A percentile compares a stretch with the other conserved stretches of the same genome.
Conservation (phyloP, 1,140 invertebrate genomes). For the Leptinotarsa texana region DNA sequence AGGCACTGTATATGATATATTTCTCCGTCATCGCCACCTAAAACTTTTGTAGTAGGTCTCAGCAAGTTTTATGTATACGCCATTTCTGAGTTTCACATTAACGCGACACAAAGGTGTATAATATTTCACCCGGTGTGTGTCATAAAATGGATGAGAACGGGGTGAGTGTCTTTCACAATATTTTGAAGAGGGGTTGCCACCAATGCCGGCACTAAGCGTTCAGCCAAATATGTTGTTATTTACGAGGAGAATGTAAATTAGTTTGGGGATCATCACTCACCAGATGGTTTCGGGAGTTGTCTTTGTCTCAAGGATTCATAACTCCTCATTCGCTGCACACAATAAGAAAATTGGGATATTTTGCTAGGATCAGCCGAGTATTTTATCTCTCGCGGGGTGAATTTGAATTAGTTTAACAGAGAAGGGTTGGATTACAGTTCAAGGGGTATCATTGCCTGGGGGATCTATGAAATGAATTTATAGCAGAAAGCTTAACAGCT, state of each 20-base stretch:
- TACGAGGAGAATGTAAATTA: background rate
- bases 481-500: too few relatives aligned
- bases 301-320: too few relatives aligned
- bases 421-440: too few relatives aligned
- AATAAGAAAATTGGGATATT: too few relatives aligned
- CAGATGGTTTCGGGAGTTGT: background rate
- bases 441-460: too few relatives aligned
- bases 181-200: slow-evolving; percentile 7
- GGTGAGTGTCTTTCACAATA: slow-evolving; percentile 8
- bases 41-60: slow-evolving; percentile 23
- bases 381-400: too few relatives aligned
- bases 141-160: slow-evolving; percentile 13
- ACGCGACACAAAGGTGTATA: slow-evolving; percentile 22
- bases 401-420: too few relatives aligned
- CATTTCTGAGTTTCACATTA: slow-evolving; percentile 17
- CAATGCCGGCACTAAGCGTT: background rate
- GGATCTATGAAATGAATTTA: too few relatives aligned
- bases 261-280: slow-evolving; percentile 1
- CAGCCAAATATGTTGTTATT: background rate
- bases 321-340: too few relatives aligned
- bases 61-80: slow-evolving; percentile 19
- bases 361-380: too few relatives aligned
- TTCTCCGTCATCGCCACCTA: slow-evolving; percentile 10
- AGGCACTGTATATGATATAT: slow-evolving; percentile 25
- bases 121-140: slow-evolving; percentile 18